A percentile compares a stretch with the other conserved stretches of the same genome.
Evolutionary conservation across 2,888 invertebrate species (phyloP).

Genomic region (Cosmia trapezina): DNA sequence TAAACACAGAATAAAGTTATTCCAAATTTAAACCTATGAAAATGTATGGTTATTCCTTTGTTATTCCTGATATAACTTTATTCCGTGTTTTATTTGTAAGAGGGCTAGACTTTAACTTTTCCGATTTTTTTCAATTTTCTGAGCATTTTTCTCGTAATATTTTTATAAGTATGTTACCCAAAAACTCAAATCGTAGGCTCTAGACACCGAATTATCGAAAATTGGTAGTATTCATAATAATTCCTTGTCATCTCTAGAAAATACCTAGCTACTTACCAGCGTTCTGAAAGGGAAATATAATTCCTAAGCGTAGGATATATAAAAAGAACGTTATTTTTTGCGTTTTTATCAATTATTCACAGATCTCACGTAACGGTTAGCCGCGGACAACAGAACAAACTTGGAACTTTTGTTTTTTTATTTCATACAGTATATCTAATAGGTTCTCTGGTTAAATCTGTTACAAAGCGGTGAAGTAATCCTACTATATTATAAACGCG

Average conservation of each 20-base stretch:
- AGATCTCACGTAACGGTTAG: background rate
- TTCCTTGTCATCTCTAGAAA: background rate
- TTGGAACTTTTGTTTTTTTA: background rate
- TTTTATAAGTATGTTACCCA: background rate
- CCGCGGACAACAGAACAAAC: background rate
- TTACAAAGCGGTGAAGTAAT: background rate
- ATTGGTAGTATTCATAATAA: background rate
- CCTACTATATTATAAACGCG: no score
- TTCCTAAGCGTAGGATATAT: background rate
- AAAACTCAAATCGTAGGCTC: background rate
- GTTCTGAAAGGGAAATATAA: background rate
- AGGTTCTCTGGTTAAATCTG: constrained; percentile 11
- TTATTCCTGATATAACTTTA: no score
- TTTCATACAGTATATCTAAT: constrained; percentile 22
- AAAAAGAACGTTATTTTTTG: constrained; percentile 17
- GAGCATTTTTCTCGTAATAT: background rate
- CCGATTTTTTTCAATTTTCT: no score
- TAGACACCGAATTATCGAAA: background rate
- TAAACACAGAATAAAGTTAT: no score
- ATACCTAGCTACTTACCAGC: background rate
- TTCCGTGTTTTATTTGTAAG: no score
- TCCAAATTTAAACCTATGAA: no score
- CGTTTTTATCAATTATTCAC: constrained; percentile 31
- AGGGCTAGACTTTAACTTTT: no score
- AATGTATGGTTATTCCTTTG: no score